Percentiles rank a stretch among this genome's conserved stretches.
Conservation (phyloP, 1,140 invertebrate genomes). For the Streblospio benedicti region DNA sequence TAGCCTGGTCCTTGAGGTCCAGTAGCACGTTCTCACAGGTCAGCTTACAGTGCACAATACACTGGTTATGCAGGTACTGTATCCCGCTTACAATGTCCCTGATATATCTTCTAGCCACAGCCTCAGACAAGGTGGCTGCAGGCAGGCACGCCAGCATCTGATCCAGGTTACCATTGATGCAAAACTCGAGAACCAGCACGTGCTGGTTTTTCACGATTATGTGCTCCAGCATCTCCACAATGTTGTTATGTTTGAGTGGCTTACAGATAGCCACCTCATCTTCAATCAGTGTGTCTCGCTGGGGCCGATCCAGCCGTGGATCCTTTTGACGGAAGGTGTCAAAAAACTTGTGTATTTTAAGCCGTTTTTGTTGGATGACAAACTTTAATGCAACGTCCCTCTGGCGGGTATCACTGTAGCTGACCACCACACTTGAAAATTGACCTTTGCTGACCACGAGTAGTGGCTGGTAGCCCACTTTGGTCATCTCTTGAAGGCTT, state of each 20-base stretch:
- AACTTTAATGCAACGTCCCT: constrained; percentile 6
- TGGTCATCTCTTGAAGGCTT: not conserved
- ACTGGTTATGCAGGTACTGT: constrained; percentile 27
- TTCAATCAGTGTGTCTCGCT: constrained; percentile 5
- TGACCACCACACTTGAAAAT: constrained; percentile 1
- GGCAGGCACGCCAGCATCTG: constrained; percentile 26
- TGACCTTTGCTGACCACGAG: not conserved
- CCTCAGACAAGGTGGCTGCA: constrained; percentile 29
- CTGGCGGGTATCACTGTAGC: not conserved
- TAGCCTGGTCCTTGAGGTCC: constrained; percentile 24
- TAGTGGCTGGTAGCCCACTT: not conserved
- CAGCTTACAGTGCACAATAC: constrained; percentile 31
- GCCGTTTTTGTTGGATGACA: not conserved
- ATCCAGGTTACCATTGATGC: constrained; percentile 31
- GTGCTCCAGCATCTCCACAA: constrained; percentile 27
- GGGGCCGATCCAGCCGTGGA: not conserved
- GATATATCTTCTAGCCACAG: constrained; percentile 29
- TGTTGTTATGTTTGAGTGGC: constrained; percentile 28
- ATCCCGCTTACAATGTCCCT: constrained; percentile 25
- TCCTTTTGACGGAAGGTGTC: not conserved
- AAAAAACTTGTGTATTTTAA: not conserved
- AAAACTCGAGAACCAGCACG: constrained; percentile 33
- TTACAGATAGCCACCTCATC: constrained; percentile 31
- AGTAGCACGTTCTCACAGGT: constrained; percentile 31
- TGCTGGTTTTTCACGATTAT: constrained; percentile 24